Percentiles rank a stretch among this genome's conserved stretches.
These are phyloP conservation scores for Drosophila equinoxialis DNA, from an alignment of 1,140 invertebrate genomes.

Conservation along the genomic window DNA sequence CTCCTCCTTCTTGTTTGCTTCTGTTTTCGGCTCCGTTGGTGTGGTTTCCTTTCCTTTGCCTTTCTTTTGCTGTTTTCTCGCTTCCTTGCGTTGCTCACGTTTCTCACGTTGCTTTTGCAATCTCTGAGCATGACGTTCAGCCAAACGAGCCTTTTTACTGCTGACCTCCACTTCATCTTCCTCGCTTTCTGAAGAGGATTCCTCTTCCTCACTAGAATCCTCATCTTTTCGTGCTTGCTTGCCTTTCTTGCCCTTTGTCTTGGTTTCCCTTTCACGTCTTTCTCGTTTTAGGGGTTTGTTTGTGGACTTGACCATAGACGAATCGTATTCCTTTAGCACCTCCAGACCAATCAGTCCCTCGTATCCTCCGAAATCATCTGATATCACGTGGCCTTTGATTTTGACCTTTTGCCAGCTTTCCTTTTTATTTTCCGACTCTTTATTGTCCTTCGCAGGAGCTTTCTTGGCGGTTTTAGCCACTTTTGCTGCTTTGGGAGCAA, in stretches of 20 bases:
- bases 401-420: slow-evolving; percentile 78
- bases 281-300: slow-evolving; percentile 23
- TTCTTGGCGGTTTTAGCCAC: slow-evolving; percentile 28
- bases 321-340: slow-evolving; percentile 77
- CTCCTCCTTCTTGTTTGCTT: background rate
- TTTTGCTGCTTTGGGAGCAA: slow-evolving; percentile 21
- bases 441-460: background rate
- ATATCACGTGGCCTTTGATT: slow-evolving; percentile 78
- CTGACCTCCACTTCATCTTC: slow-evolving; percentile 31
- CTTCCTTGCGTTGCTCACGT: slow-evolving; percentile 64
- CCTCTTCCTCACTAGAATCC: slow-evolving; percentile 34
- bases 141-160: slow-evolving; percentile 52
- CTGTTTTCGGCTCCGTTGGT: slow-evolving; percentile 18
- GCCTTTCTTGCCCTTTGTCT: slow-evolving; percentile 30
- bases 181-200: slow-evolving; percentile 47
- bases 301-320: slow-evolving; percentile 58
- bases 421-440: slow-evolving; percentile 14
- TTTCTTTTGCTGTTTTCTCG: slow-evolving; percentile 46
- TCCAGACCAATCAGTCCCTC: slow-evolving; percentile 80
- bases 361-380: slow-evolving; percentile 70
- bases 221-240: background rate
- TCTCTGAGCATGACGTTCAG: slow-evolving; percentile 53
- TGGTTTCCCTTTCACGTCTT: background rate
- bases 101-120: slow-evolving; percentile 62
- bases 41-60: slow-evolving; percentile 10